Conservation (phyloP, 2,797 vertebrate genomes). For the Alca torda region DNA sequence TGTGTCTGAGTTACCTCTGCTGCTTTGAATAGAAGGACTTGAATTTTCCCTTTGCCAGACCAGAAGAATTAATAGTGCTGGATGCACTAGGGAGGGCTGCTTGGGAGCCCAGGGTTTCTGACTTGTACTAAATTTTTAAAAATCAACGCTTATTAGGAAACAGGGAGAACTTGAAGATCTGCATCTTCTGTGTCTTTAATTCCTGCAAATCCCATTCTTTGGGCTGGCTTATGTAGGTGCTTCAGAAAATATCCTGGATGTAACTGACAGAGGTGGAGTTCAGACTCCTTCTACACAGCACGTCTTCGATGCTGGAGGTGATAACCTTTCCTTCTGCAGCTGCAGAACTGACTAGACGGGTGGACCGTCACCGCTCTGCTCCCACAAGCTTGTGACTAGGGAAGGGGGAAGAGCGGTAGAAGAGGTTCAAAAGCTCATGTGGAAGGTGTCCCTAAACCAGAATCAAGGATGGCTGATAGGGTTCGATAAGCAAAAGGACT, state of each 20-base stretch:
- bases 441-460: neutral
- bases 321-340: neutral
- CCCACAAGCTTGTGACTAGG: neutral
- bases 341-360: neutral
- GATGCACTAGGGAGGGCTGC: neutral
- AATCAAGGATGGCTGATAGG: neutral
- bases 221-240: neutral
- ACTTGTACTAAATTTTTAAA: neutral
- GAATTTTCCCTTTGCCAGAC: neutral
- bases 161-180: neutral
- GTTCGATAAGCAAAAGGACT: neutral
- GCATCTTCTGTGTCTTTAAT: neutral
- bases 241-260: neutral
- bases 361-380: neutral
- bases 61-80: neutral
- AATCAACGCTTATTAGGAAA: neutral
- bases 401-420: neutral
- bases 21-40: neutral
- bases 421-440: neutral
- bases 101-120: neutral
- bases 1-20: neutral
- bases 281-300: accelerated
- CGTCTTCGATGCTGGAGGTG: accelerated
- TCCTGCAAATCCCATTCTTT: neutral
- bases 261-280: neutral